Evolutionary conservation across 2,888 invertebrate species (phyloP).

Genomic region (Liposcelis brunnea): DNA sequence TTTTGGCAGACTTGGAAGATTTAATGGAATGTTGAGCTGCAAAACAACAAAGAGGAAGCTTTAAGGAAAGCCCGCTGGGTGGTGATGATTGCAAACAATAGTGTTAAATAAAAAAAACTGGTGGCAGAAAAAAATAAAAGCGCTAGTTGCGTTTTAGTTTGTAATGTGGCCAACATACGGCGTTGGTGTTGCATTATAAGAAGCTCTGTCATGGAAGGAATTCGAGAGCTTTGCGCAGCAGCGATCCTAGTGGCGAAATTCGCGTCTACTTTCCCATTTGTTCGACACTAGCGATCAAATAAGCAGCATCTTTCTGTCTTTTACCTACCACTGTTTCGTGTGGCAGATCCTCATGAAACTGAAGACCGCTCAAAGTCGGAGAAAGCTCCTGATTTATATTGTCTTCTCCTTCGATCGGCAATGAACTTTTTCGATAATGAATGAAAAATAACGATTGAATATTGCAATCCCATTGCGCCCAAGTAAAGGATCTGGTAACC

Average conservation of each 20-base stretch:
- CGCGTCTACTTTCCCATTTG: no score
- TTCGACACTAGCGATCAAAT: no score
- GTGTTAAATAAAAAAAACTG: slow-evolving; percentile 7
- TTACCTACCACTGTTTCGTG: slow-evolving; percentile 67
- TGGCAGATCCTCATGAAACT: slow-evolving; percentile 72
- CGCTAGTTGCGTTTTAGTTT: no score
- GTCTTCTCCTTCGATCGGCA: slow-evolving; percentile 46
- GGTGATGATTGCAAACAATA: slow-evolving; percentile 6
- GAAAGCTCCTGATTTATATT: slow-evolving; percentile 33
- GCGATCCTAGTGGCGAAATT: no score
- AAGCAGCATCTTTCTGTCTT: no score
- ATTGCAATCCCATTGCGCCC: slow-evolving; percentile 73
- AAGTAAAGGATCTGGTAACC: slow-evolving; percentile 53
- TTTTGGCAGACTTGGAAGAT: slow-evolving; percentile 50
- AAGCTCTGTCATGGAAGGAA: no score
- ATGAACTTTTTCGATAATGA: slow-evolving; percentile 52
- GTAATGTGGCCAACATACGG: no score
- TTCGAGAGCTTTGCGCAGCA: no score
- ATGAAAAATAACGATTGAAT: slow-evolving; percentile 71
- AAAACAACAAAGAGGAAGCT: slow-evolving; percentile 19
- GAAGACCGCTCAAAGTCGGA: slow-evolving; percentile 63
- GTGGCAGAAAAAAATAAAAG: slow-evolving; percentile 6
- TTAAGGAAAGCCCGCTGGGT: neutral
- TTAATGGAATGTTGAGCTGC: slow-evolving; percentile 69
- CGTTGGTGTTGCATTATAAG: no score